These are phyloP conservation scores for Lasioglossum oenotherae DNA, from an alignment of 2,888 invertebrate genomes.

Conservation along the genomic window DNA sequence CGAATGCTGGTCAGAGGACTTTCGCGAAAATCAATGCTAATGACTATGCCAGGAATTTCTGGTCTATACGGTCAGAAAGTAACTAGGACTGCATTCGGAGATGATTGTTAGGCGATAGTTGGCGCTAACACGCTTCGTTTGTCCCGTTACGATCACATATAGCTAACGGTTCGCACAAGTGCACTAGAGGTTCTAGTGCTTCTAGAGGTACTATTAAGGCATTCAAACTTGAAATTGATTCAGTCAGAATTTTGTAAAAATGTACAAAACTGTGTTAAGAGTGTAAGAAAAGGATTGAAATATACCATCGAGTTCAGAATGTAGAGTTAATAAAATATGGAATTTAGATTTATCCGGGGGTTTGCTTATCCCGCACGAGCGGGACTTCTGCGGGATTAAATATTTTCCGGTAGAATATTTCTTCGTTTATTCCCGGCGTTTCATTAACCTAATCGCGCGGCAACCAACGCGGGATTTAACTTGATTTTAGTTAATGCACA, in stretches of 20 bases:
- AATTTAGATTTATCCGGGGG: not conserved
- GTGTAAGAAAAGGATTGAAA: not conserved
- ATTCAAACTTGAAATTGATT: not conserved
- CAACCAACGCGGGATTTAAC: not conserved
- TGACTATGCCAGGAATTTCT: not conserved
- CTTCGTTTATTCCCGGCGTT: not conserved
- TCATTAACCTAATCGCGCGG: not conserved
- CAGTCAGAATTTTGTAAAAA: not conserved
- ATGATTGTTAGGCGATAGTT: not conserved
- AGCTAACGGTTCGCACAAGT: not conserved
- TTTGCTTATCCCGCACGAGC: not conserved
- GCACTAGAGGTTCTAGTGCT: no score
- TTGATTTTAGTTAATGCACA: not conserved
- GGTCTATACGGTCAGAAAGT: not conserved
- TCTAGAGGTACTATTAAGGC: not conserved
- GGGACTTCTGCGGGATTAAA: not conserved
- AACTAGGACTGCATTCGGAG: not conserved
- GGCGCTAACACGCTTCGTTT: not conserved
- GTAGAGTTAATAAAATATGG: not conserved
- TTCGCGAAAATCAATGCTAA: constrained; percentile 1
- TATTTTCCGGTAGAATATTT: not conserved
- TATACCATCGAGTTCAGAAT: not conserved
- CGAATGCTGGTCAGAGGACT: not conserved
- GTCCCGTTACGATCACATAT: not conserved
- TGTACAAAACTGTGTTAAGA: no score